Base-by-base conservation (phyloP, 1,140 invertebrate genomes). In the Temnothorax curvispinosus region DNA sequence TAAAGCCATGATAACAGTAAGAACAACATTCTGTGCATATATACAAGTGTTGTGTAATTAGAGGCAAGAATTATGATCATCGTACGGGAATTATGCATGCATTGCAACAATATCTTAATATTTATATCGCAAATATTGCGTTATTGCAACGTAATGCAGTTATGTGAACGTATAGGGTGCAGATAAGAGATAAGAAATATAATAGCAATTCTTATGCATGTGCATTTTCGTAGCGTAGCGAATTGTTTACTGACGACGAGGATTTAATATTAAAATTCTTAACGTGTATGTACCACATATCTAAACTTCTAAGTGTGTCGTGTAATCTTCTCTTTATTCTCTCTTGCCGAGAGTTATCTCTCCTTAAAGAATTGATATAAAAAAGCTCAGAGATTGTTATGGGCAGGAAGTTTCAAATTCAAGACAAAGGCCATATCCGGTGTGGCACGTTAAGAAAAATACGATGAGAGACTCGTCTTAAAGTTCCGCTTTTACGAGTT, bases 391-490 rank as follows among this genome's bases (percentile, higher is more conserved):
- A 41, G 21, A 52, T 69, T 81, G 38, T 81, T 58, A 27, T 27
- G 8, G 8, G 32, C 38, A 69, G 47, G 38, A 84, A 77, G 38
- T 65, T 41, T 44, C 27, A 60, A 38, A 56, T 32, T 54, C 15
- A 6, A 88, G 67, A 71, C 60, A 75, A 88, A 87, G 71, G 54
- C 71, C 54, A 7, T 32, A 62, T 41, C 64, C 38, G 44, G 27
- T n/a, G 47, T 7, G 47, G 54, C 13, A 41, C 27, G 58, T 88
- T 88, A 88, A 52, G 35, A n/a, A 47, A 50, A 82, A 38, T 50
- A 62, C 11, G 69, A 13, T 84, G 62, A 56, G 75, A 84, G 54
- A 64, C 52, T 18, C 21, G 71, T 56, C 50, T 77, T 84, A 72
- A 84, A 84, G 47, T 47, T 87, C 2, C 52, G 35, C 5, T 67